Base-by-base conservation (phyloP, 2,797 vertebrate genomes). In the Knipowitschia caucasica region DNA sequence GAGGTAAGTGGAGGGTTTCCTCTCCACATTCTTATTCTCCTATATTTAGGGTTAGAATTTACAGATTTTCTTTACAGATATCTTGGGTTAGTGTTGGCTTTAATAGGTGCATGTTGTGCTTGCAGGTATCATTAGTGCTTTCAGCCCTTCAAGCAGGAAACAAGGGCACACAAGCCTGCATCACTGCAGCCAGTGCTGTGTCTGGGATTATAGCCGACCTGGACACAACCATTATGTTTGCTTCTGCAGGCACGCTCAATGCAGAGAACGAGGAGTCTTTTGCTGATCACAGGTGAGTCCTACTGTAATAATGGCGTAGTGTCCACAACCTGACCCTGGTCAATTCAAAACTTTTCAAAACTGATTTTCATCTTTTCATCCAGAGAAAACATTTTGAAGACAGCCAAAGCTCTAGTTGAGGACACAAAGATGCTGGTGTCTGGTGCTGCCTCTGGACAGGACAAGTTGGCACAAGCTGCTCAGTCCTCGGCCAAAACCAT, bases 221-320 rank as follows among this genome's bases (percentile, higher is more conserved):
- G 72, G 97, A 99, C 84, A 99, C 97, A 52, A 99, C 97, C 56
- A 98, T 99, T 85, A 98, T 99, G 97, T 99, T 99, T 44, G 97
- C 97, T 20, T 96, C 97, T 0, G 96, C 97, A 3, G 97, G 97
- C 61, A 99, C 96, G 0, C 92, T 99, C 36, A 94, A 93, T 4
- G 91, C 96, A 0, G 96, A 99, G 78, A 95, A 96, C 59, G 95
- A 96, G 0, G 97, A 99, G 80, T 95, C 95, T 0, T 99, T 99
- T 3, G 97, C 97, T 11, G 96, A 99, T 75, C 97, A 99, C 90
- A 96, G 97, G 97, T 99, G 15, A 52, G 46, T 49, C n/a, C 9
- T 14, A 18, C n/a, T n/a, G n/a, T n/a, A 31, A 30, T 11, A 9
- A 42, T 17, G 44, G 11, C 21, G 7, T 5, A 11, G n/a, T 18